These are phyloP conservation scores for Drosophila rhopaloa DNA, from an alignment of 1,140 invertebrate species.

Conservation along the genomic window DNA sequence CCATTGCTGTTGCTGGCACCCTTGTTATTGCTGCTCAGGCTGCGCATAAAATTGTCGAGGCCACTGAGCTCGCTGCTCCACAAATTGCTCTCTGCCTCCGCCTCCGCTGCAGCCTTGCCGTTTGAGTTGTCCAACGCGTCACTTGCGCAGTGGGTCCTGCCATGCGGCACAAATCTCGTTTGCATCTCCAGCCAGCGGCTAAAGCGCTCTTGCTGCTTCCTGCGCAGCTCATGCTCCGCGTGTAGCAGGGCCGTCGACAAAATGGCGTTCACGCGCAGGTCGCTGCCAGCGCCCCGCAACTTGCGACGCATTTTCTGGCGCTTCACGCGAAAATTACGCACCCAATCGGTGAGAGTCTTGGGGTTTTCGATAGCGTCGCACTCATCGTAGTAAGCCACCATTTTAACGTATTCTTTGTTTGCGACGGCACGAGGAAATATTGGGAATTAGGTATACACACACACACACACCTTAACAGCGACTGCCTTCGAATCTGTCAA, in stretches of 20 bases:
- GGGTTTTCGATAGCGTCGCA: conserved; percentile 58
- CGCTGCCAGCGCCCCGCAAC: conserved; percentile 62
- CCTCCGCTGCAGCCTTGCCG: conserved; percentile 33
- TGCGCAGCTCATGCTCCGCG: conserved; percentile 79
- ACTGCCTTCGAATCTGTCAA: conserved; percentile 7
- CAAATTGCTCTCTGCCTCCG: conserved; percentile 69
- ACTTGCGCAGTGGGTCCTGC: conserved; percentile 65
- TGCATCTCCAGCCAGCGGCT: conserved; percentile 78
- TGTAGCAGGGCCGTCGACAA: conserved; percentile 74
- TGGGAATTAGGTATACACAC: conserved; percentile 46
- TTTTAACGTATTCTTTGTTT: conserved; percentile 47
- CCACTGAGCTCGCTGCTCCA: conserved; percentile 83
- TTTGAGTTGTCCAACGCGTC: conserved; percentile 31
- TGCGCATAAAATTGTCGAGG: conserved; percentile 80
- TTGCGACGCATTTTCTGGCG: conserved; percentile 84
- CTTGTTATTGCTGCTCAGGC: conserved; percentile 59
- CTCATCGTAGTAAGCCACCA: conserved; percentile 65
- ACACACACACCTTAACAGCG: conserved; percentile 62
- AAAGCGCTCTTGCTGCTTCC: conserved; percentile 81
- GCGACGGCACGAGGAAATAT: conserved; percentile 32
- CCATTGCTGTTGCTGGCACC: conserved; percentile 10
- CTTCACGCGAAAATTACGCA: conserved; percentile 81
- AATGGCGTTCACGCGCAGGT: conserved; percentile 80
- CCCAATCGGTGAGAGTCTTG: conserved; percentile 79
- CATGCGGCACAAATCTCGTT: conserved; percentile 65